phyloP scores from a whole-genome alignment of 2,888 invertebrate species.

The Acleris emargana region DNA sequence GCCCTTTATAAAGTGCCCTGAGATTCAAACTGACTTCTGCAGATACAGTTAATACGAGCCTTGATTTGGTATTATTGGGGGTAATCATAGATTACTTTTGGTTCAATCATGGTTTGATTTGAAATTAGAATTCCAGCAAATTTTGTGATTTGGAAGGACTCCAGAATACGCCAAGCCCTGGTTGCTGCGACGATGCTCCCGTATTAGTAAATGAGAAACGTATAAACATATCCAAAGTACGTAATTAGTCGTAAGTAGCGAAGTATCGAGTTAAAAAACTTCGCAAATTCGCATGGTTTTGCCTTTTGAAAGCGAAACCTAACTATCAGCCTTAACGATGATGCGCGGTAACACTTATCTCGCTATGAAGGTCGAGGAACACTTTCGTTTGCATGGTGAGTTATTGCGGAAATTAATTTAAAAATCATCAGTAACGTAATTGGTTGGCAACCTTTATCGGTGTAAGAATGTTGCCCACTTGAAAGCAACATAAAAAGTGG shows the following conservation, averaged over 20 bases:
- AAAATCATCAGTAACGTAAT: conserved; percentile 29
- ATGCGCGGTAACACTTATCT: conserved; percentile 5
- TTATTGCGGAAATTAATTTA: conserved; percentile 33
- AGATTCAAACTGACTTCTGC: conserved; percentile 5
- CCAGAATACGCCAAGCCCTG: no score
- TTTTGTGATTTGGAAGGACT: no score
- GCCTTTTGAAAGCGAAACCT: not conserved
- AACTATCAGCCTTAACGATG: conserved; percentile 1
- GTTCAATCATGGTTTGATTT: no score
- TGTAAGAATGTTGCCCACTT: conserved; percentile 21
- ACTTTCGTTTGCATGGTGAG: conserved; percentile 9
- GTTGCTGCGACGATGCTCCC: no score
- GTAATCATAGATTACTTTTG: no score
- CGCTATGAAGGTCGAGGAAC: conserved; percentile 16
- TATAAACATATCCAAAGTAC: no score
- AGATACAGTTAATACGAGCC: not conserved
- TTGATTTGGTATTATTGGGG: not conserved
- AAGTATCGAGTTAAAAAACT: no score
- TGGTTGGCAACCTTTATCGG: conserved; percentile 24
- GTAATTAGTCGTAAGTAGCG: no score
- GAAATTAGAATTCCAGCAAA: no score
- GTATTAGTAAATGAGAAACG: no score
- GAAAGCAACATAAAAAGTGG: conserved; percentile 1
- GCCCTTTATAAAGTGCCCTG: conserved; percentile 57
- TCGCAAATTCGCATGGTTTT: no score